Percentiles rank a stretch among this genome's conserved stretches.
phyloP scores from a whole-genome alignment of 2,797 vertebrate species.

The Enteromius radiatus region DNA sequence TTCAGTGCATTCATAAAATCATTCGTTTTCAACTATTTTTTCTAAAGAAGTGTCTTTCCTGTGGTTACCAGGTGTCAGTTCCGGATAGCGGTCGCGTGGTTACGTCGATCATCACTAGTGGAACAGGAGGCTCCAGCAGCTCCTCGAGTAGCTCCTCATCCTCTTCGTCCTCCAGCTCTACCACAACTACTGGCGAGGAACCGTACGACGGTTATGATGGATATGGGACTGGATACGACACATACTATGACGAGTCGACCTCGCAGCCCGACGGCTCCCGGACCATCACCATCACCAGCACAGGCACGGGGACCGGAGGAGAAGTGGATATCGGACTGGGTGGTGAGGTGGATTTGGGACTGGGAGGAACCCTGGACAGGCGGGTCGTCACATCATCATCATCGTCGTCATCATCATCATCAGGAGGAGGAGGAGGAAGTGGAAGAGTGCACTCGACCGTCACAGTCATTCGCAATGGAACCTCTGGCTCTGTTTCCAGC shows the following conservation, averaged over 20 bases:
- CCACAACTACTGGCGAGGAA: conserved; percentile 52
- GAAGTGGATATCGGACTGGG: conserved; percentile 63
- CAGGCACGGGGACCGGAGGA: conserved; percentile 5
- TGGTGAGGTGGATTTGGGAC: conserved; percentile 29
- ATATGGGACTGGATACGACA: conserved; percentile 64
- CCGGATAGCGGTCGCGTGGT: conserved; percentile 45
- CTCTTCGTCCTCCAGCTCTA: conserved; percentile 46
- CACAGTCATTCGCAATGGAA: conserved; percentile 54
- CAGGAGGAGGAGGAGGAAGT: conserved; percentile 44
- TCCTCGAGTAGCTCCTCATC: conserved; percentile 34
- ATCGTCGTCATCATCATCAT: neutral
- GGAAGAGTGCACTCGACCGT: conserved; percentile 46
- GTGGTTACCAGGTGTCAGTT: conserved; percentile 13
- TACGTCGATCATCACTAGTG: conserved; percentile 49
- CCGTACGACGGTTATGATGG: conserved; percentile 67
- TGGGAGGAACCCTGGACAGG: conserved; percentile 60
- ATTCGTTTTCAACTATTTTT: neutral
- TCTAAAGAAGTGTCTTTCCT: neutral
- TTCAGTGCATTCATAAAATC: neutral
- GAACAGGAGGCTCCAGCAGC: conserved; percentile 42
- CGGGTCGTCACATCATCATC: conserved; percentile 58
- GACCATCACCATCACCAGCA: conserved; percentile 63
- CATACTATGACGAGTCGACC: conserved; percentile 73
- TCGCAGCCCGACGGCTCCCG: conserved; percentile 54
- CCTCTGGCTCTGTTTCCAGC: conserved; percentile 44